A percentile compares a stretch with the other conserved stretches of the same genome.
Conservation (phyloP, 2,113 vertebrate species). For the Nothocercus nigrocapillus region DNA sequence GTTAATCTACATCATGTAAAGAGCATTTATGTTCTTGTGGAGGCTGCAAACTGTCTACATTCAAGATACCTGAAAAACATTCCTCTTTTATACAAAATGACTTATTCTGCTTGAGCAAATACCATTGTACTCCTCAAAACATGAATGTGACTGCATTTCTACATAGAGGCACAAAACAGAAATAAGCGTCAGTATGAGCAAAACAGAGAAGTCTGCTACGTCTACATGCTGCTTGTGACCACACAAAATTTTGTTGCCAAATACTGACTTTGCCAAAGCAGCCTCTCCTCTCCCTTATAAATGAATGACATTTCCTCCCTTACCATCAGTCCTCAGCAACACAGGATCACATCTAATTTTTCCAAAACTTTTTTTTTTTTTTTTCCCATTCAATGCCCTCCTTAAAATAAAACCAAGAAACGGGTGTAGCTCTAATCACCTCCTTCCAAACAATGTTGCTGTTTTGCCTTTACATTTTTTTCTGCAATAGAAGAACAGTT, state of each 20-base stretch:
- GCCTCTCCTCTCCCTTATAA: background rate
- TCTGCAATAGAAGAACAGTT: background rate
- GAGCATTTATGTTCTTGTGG: background rate
- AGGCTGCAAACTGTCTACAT: background rate
- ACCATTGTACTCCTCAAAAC: background rate
- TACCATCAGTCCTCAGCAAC: background rate
- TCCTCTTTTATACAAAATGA: background rate
- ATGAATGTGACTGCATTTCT: background rate
- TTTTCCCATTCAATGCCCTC: rapidly evolving
- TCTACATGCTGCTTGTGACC: background rate
- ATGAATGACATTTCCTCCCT: background rate
- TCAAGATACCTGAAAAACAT: background rate
- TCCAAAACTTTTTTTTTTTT: background rate
- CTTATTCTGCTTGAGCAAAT: background rate
- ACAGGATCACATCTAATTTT: background rate
- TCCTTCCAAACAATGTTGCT: background rate
- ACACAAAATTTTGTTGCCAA: background rate
- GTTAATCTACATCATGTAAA: background rate
- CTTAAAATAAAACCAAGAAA: background rate
- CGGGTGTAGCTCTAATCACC: background rate
- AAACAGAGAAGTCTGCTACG: background rate
- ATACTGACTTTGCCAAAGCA: background rate
- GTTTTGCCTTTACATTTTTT: background rate
- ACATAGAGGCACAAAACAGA: background rate
- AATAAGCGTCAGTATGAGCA: background rate